phyloP scores from a whole-genome alignment of 2,888 invertebrate species.

The Tinea pellionella region DNA sequence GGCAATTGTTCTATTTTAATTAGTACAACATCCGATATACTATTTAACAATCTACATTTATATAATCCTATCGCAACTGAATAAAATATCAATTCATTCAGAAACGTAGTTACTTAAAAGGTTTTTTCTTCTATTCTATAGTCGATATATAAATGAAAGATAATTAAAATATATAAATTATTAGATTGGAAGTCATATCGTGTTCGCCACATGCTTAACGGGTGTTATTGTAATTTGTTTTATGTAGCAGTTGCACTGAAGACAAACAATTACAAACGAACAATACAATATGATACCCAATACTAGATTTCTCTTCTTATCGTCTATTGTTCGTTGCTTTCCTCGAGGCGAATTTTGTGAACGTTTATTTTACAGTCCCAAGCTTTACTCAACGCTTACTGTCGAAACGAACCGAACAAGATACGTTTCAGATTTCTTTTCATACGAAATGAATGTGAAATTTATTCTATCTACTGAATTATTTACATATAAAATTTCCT shows the following conservation, averaged over 20 bases:
- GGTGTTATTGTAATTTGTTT: no score
- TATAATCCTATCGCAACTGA: neutral
- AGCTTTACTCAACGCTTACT: neutral
- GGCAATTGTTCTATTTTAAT: constrained; percentile 9
- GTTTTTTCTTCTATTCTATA: no score
- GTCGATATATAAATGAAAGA: no score
- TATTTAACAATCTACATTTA: neutral
- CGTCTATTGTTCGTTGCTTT: neutral
- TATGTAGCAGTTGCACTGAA: no score
- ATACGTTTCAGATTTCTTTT: neutral
- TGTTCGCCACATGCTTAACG: no score
- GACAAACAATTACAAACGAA: no score
- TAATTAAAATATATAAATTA: no score
- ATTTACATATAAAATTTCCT: neutral
- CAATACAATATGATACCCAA: no score
- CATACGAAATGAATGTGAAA: neutral
- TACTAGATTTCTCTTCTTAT: neutral
- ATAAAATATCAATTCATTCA: no score
- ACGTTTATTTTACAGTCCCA: neutral
- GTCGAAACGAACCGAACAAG: neutral
- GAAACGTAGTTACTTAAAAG: no score
- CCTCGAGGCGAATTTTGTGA: neutral
- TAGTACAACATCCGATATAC: neutral
- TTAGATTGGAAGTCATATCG: no score
- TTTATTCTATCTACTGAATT: neutral